These are phyloP conservation scores for Xenops minutus DNA, from an alignment of 2,797 vertebrate genomes.

Conservation along the genomic window DNA sequence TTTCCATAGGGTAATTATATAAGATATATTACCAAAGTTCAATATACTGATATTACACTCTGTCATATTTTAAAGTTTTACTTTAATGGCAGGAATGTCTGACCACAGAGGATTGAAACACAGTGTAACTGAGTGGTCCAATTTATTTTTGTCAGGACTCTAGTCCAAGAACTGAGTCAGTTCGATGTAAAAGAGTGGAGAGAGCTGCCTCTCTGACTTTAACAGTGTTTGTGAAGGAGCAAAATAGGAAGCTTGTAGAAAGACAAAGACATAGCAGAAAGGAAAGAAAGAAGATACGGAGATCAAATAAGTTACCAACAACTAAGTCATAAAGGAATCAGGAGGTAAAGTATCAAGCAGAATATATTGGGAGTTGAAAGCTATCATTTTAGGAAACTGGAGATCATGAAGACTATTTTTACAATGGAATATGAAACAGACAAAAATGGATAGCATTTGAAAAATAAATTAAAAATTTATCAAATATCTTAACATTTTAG, in stretches of 20 bases:
- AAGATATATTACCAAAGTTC: neutral
- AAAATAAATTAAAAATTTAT: neutral
- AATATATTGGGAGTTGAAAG: neutral
- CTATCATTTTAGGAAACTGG: neutral
- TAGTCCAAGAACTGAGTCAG: neutral
- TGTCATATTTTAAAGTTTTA: neutral
- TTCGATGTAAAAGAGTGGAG: neutral
- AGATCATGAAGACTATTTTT: neutral
- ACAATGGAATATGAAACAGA: neutral
- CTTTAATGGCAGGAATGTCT: neutral
- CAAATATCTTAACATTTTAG: neutral
- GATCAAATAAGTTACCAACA: neutral
- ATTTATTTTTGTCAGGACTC: neutral
- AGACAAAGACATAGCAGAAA: neutral
- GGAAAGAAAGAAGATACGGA: neutral
- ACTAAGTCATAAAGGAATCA: neutral
- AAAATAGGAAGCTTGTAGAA: neutral
- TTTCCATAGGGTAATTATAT: neutral
- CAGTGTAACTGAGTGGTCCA: neutral
- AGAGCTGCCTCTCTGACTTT: neutral
- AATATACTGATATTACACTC: neutral
- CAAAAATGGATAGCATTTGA: neutral
- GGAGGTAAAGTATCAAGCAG: neutral
- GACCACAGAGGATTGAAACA: neutral
- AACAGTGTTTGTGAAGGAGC: neutral